Percentiles rank a stretch among this genome's conserved stretches.
These are phyloP conservation scores for Plecturocebus donacophilus DNA, from an alignment of 2,113 vertebrate genomes.

Conservation along the genomic window DNA sequence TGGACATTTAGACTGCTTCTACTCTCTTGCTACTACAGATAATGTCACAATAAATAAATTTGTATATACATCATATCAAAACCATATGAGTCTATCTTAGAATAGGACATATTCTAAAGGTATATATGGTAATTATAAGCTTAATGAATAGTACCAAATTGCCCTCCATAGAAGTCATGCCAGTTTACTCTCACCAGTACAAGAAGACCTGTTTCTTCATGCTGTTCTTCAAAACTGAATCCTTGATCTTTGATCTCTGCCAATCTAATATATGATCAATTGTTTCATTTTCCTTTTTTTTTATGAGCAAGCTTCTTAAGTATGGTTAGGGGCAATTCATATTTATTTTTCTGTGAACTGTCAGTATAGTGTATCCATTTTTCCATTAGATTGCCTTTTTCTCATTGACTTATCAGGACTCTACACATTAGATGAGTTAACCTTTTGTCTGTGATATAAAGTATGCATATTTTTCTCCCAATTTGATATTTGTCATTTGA, in stretches of 20 bases:
- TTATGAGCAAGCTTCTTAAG: neutral
- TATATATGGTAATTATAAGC: neutral
- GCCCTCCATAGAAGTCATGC: neutral
- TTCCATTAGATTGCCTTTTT: neutral
- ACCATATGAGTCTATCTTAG: neutral
- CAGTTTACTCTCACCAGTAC: neutral
- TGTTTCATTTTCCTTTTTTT: slow-evolving; percentile 1
- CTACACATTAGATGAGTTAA: neutral
- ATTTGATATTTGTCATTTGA: neutral
- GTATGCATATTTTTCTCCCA: neutral
- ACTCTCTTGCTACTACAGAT: neutral
- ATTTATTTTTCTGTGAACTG: neutral
- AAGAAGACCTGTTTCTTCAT: neutral
- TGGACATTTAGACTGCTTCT: neutral
- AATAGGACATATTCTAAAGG: neutral
- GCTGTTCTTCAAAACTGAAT: neutral
- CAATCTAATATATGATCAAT: neutral
- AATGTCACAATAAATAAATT: neutral
- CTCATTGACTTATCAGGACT: neutral
- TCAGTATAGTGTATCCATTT: neutral
- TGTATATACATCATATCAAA: neutral
- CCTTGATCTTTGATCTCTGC: neutral
- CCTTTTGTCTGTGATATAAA: neutral
- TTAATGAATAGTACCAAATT: neutral
- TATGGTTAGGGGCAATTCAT: neutral